These are phyloP conservation scores for Glossophaga mutica DNA, from an alignment of 2,797 vertebrate species.

Conservation along the genomic window DNA sequence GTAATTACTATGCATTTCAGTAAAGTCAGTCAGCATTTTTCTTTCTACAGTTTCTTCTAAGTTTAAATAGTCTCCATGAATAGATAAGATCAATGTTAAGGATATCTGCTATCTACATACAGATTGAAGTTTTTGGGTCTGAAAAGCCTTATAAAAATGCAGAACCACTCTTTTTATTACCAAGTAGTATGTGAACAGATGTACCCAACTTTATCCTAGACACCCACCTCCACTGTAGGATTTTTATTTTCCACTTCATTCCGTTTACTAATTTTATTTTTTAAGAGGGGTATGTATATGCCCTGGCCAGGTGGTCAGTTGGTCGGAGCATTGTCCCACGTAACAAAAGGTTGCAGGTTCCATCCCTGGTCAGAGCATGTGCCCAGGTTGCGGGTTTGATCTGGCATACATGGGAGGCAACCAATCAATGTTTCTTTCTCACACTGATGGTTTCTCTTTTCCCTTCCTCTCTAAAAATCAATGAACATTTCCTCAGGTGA, in stretches of 20 bases:
- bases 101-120: neutral
- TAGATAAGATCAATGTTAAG: neutral
- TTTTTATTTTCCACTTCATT: neutral
- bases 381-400: neutral
- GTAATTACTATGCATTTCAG: constrained; percentile 28
- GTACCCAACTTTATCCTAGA: neutral
- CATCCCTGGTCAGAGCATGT: neutral
- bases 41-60: constrained; percentile 4
- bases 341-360: neutral
- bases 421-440: neutral
- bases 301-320: neutral
- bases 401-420: neutral
- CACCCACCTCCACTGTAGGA: neutral
- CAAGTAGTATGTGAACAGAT: neutral
- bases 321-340: neutral
- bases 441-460: neutral
- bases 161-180: neutral
- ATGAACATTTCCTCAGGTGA: neutral
- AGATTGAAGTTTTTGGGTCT: neutral
- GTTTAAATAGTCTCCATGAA: constrained; percentile 26
- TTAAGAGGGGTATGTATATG: neutral
- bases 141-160: neutral
- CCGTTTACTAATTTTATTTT: neutral
- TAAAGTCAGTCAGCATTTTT: neutral
- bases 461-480: neutral